phyloP scores from a whole-genome alignment of 1,140 invertebrate species.

The Eupeodes corollae region DNA sequence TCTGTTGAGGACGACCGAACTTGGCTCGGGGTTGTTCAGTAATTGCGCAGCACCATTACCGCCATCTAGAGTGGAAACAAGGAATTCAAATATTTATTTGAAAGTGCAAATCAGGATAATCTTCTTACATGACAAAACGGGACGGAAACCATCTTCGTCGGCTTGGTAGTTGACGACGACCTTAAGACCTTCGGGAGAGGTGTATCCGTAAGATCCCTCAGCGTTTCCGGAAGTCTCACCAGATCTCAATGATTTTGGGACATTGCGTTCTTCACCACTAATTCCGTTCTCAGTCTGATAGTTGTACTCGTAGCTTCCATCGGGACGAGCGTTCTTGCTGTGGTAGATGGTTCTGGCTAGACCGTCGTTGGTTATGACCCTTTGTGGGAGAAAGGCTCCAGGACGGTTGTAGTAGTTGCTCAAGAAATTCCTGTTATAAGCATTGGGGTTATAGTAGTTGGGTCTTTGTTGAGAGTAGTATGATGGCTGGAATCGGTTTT shows the following conservation, averaged over 20 bases:
- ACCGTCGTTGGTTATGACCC: no score
- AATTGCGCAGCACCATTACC: no score
- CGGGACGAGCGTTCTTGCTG: constrained; percentile 14
- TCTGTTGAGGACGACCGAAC: no score
- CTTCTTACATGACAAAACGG: constrained; percentile 26
- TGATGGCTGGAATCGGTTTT: no score
- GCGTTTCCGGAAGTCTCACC: constrained; percentile 24
- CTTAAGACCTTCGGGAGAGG: constrained; percentile 26
- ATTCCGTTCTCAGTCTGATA: constrained; percentile 47
- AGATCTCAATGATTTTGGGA: constrained; percentile 31
- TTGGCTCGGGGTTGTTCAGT: no score
- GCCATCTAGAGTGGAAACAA: no score
- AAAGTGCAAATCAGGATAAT: neutral
- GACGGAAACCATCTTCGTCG: constrained; percentile 30
- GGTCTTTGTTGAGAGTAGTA: constrained; percentile 1
- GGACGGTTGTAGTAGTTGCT: constrained; percentile 17
- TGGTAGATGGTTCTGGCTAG: constrained; percentile 8
- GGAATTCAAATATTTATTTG: no score
- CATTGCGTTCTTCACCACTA: constrained; percentile 40
- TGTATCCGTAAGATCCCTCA: constrained; percentile 26
- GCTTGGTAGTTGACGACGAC: constrained; percentile 27
- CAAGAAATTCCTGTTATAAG: constrained; percentile 18
- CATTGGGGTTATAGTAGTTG: constrained; percentile 19
- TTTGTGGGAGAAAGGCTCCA: no score
- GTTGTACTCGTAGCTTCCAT: constrained; percentile 21